These are phyloP conservation scores for Corythoichthys intestinalis DNA, from an alignment of 2,113 vertebrate genomes.

Conservation along the genomic window DNA sequence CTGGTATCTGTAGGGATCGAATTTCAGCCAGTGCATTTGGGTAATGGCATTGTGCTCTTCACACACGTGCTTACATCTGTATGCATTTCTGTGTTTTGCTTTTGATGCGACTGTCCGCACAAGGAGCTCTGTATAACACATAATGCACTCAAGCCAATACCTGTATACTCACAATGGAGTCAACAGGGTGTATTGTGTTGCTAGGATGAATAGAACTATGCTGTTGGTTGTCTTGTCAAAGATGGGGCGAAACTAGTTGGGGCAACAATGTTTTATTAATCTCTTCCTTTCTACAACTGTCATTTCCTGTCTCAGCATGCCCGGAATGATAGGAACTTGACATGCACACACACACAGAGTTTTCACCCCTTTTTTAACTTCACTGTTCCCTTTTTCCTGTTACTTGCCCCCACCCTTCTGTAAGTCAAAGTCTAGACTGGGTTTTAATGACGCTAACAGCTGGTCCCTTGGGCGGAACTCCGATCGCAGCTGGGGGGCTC, in stretches of 20 bases:
- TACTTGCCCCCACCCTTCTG: conserved; percentile 28
- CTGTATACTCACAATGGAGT: conserved; percentile 4
- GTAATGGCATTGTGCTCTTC: conserved; percentile 61
- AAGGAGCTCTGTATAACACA: conserved; percentile 20
- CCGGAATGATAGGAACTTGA: conserved; percentile 74
- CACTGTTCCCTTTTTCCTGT: conserved; percentile 38
- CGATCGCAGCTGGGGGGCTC: conserved; percentile 51
- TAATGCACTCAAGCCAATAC: background rate
- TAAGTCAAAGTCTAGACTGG: conserved; percentile 78
- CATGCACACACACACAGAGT: conserved; percentile 23
- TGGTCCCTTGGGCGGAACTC: conserved; percentile 60
- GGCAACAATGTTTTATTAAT: conserved; percentile 62
- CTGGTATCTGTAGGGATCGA: conserved; percentile 74
- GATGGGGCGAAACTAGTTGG: conserved; percentile 53
- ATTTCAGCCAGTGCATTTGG: conserved; percentile 74
- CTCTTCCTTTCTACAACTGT: conserved; percentile 47
- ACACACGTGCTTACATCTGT: background rate
- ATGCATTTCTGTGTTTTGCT: background rate
- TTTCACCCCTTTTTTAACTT: conserved; percentile 41
- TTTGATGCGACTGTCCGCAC: conserved; percentile 19
- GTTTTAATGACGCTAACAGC: conserved; percentile 71
- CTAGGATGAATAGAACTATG: conserved; percentile 7
- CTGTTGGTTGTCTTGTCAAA: conserved; percentile 33
- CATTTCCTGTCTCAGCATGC: conserved; percentile 73
- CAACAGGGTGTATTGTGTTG: conserved; percentile 18